Evolutionary conservation across 2,888 invertebrate species (phyloP).

Genomic region (Cataglyphis altisquamis): DNA sequence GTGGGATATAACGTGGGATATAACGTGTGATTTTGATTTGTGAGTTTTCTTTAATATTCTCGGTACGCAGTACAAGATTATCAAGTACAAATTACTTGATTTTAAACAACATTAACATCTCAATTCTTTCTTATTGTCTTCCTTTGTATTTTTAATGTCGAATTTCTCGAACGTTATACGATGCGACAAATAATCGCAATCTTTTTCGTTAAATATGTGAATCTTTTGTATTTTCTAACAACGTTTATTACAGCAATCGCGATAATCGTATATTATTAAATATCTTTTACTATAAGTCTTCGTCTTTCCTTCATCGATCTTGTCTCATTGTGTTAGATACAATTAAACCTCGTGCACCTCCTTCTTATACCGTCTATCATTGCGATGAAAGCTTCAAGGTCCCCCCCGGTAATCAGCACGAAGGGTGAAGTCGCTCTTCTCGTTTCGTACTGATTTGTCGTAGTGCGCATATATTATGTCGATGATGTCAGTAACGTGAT

Average conservation of each 20-base stretch:
- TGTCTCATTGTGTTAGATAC: slow-evolving; percentile 16
- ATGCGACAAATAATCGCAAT: background rate
- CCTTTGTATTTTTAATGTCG: background rate
- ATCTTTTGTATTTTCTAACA: background rate
- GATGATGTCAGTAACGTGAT: slow-evolving; percentile 46
- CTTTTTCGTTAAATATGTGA: background rate
- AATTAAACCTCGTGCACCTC: slow-evolving; percentile 6
- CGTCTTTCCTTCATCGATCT: background rate
- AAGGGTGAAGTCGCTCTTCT: slow-evolving; percentile 39
- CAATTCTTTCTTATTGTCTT: background rate
- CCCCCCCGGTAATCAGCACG: slow-evolving; percentile 10
- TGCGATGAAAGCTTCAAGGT: slow-evolving; percentile 49
- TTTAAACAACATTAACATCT: background rate
- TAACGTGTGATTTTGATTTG: background rate
- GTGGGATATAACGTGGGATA: background rate
- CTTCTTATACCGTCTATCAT: slow-evolving; percentile 31
- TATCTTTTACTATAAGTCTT: background rate
- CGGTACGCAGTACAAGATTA: no score
- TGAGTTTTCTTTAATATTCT: background rate
- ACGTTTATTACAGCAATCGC: background rate
- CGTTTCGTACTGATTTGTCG: slow-evolving; percentile 25
- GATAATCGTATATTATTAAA: background rate
- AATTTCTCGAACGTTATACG: background rate
- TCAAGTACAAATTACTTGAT: background rate
- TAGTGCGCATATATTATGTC: slow-evolving; percentile 17